Percentiles rank a stretch among this genome's conserved stretches.
These are phyloP conservation scores for Pelodiscus sinensis DNA, from an alignment of 2,113 vertebrate species.

Conservation along the genomic window DNA sequence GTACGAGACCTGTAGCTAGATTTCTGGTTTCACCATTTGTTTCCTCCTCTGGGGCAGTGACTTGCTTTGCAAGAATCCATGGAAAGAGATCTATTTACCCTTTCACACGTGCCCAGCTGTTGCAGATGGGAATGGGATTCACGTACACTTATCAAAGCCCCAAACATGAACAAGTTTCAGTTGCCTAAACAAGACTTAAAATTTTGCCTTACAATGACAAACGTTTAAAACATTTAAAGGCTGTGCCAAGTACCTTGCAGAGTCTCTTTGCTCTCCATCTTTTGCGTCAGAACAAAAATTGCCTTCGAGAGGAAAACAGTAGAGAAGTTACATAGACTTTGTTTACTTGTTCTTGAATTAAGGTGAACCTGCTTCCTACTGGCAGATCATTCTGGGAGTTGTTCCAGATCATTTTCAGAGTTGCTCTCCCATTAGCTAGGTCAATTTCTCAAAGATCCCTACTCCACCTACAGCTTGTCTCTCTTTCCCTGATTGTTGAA, in stretches of 20 bases:
- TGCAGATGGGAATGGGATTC: not conserved
- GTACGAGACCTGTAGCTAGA: not conserved
- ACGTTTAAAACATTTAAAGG: not conserved
- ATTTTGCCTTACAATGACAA: constrained; percentile 14
- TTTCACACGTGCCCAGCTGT: not conserved
- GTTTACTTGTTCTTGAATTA: constrained; percentile 23
- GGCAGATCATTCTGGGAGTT: constrained; percentile 16
- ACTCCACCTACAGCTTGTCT: constrained; percentile 46
- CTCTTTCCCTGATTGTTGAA: not conserved
- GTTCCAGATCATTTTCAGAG: constrained; percentile 23
- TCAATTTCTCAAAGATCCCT: not conserved
- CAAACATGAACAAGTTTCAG: not conserved
- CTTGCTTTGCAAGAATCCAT: not conserved
- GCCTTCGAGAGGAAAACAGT: not conserved
- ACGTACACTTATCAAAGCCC: not conserved
- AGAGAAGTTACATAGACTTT: constrained; percentile 16
- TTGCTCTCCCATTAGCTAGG: constrained; percentile 18
- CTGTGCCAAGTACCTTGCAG: not conserved
- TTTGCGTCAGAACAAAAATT: not conserved
- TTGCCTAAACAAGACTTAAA: not conserved
- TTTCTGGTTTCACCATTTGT: not conserved
- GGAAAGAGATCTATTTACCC: not conserved
- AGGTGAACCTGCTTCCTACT: constrained; percentile 21
- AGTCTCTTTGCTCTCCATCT: not conserved
- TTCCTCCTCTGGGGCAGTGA: not conserved